Evolutionary conservation across 2,113 vertebrate species (phyloP), one percentile per base, ranked within the genome.

Genomic region (Istiophorus platypterus): DNA sequence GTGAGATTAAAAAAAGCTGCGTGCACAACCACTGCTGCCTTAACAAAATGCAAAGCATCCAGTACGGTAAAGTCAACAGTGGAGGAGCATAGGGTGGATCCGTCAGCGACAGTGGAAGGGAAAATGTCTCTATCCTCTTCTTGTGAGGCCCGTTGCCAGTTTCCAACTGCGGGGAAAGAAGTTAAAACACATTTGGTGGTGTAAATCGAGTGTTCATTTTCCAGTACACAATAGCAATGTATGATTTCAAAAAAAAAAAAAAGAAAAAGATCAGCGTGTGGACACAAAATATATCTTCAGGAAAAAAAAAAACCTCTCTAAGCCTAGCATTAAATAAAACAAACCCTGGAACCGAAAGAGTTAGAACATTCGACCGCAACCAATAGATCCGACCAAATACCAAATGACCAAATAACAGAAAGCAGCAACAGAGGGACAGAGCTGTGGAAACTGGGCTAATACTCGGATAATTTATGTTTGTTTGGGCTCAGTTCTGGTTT

Each of bases 401-500:
- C 31, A 34, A 34, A 34, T 34, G 6, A 34, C 31, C 31, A 70
- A 75, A 72, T 63, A 71, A 79, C 58, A 68, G 66, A 37, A 31
- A 75, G 65, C 54, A 61, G 42, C 39, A 52, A 54, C 76, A 90
- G 66, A 80, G 57, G 49, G 62, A 51, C 82, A 77, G 78, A 59
- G 49, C 85, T 90, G 80, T 93, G 85, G 72, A 85, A 85, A 86
- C 78, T 84, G 80, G 78, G 56, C 84, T 89, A 80, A 81, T 71
- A 56, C 39, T 49, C 15, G 14, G 85, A 81, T 87, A 81, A 89
- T 88, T 88, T 85, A 78, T 84, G 80, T 89, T 86, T 90, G 69
- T 93, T 88, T 92, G 82, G 79, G 75, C 77, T 83, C 27, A n/a
- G 76, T 27, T 85, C 47, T 82, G 72, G 56, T 63, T 85, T 92